A percentile compares a stretch with the other conserved stretches of the same genome.
These are phyloP conservation scores for Tetanocera ferruginea DNA, from an alignment of 2,888 invertebrate genomes.

Conservation along the genomic window DNA sequence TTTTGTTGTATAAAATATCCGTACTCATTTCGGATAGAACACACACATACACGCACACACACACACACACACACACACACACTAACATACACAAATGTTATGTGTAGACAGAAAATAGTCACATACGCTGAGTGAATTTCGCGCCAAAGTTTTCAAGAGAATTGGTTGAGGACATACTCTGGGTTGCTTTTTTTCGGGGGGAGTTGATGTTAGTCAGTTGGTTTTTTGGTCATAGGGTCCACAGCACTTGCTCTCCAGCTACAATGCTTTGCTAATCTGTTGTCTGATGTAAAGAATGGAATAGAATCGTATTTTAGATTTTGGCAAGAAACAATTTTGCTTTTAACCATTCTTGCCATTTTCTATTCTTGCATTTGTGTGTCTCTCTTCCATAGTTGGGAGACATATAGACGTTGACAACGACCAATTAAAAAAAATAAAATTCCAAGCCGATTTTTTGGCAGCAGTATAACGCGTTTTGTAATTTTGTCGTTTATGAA, in stretches of 20 bases:
- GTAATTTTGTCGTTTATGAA: background rate
- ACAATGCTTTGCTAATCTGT: background rate
- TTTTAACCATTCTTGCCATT: background rate
- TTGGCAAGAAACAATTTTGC: slow-evolving; percentile 1
- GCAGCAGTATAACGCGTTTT: background rate
- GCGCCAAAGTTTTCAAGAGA: background rate
- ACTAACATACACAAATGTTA: background rate
- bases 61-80: background rate
- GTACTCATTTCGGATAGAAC: background rate
- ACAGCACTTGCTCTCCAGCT: background rate
- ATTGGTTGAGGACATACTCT: background rate
- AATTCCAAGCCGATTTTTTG: slow-evolving; percentile 2
- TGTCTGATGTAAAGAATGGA: no score
- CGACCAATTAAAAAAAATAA: background rate
- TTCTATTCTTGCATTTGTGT: background rate
- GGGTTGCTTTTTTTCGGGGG: background rate
- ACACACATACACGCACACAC: background rate
- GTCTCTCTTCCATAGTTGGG: background rate
- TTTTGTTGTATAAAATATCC: background rate
- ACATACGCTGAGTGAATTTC: background rate
- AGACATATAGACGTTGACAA: slow-evolving; percentile 10
- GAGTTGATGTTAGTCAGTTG: background rate
- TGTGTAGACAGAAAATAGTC: background rate
- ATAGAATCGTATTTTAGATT: background rate
- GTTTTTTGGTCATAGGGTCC: no score